Base-by-base conservation (phyloP, 1,140 invertebrate genomes). In the Pogonus chalceus region DNA sequence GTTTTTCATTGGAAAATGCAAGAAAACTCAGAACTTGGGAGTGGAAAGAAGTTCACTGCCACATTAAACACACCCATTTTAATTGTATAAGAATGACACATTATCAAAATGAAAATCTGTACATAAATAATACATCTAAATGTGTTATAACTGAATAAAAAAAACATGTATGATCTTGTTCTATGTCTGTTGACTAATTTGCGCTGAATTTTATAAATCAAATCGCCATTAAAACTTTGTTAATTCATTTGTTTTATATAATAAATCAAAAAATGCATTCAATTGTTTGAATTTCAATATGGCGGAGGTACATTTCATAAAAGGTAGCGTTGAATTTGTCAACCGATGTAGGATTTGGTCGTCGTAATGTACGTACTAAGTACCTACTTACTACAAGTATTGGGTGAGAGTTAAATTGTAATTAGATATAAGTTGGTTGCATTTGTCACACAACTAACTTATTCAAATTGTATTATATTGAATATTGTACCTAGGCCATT, bases 31-130 rank as follows among this genome's bases (percentile, higher is more conserved):
- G 37, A 43, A 10, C 3, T 10, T 43, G 37, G 37, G 37, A 43
- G 37, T 43, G 37, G 37, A 43, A 43, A 43, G 37, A 43, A 12
- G 3, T 43, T 43, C 37, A 43, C 37, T 43, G 37, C 37, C 37
- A 43, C 37, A 43, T 43, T 43, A 16, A n/a, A 43, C 37, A 43
- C 37, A 43, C 37, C 37, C 37, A 43, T 43, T 43, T 43, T 43
- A 43, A 43, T 43, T 43, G 37, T 43, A 43, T 43, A 43, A 43
- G 37, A 43, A 43, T 43, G 37, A 43, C 37, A 43, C 37, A 43
- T 43, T 43, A 43, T 43, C 37, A 43, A 43, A 43, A 43, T 10
- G 7, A 31, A 31, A 43, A 4, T 18, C 18, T 43, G 37, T 43
- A 43, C 18, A 43, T 43, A 43, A 43, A 43, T 43, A 43, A 43